phyloP scores from a whole-genome alignment of 2,113 vertebrate species.

The Neolamprologus cancellatus region DNA sequence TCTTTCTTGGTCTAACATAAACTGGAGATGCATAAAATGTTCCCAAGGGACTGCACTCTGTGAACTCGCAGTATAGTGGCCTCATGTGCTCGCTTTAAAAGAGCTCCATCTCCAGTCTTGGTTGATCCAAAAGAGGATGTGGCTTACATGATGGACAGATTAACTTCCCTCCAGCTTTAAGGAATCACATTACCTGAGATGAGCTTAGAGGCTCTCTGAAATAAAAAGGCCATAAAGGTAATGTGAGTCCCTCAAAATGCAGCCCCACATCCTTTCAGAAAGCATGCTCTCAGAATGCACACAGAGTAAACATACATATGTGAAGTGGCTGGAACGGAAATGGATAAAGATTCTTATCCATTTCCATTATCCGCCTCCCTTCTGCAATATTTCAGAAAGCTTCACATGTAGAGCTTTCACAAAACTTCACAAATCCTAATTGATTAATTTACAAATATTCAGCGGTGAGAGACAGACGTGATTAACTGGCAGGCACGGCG shows the following conservation, averaged over 20 bases:
- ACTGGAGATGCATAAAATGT: background rate
- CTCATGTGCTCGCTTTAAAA: background rate
- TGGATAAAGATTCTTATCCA: background rate
- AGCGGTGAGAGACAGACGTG: background rate
- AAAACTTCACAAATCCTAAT: background rate
- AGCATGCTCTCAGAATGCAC: background rate
- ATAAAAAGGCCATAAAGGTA: conserved; percentile 56
- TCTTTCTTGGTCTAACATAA: background rate
- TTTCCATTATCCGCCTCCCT: background rate
- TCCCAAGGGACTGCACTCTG: background rate
- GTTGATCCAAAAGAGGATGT: conserved; percentile 12
- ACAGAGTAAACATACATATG: conserved; percentile 17
- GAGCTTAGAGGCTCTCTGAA: conserved; percentile 21
- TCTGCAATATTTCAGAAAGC: background rate
- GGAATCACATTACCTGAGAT: conserved; percentile 51
- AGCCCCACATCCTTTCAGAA: conserved; percentile 10
- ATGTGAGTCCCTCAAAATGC: conserved; percentile 49
- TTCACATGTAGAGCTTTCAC: background rate
- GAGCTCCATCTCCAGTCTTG: background rate
- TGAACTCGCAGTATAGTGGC: background rate
- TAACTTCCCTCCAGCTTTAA: conserved; percentile 15
- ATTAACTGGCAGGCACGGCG: background rate
- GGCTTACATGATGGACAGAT: conserved; percentile 20
- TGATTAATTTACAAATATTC: conserved; percentile 2
- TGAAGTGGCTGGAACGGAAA: background rate